These are phyloP conservation scores for Nylanderia fulva DNA, from an alignment of 1,140 invertebrate species.

Conservation along the genomic window DNA sequence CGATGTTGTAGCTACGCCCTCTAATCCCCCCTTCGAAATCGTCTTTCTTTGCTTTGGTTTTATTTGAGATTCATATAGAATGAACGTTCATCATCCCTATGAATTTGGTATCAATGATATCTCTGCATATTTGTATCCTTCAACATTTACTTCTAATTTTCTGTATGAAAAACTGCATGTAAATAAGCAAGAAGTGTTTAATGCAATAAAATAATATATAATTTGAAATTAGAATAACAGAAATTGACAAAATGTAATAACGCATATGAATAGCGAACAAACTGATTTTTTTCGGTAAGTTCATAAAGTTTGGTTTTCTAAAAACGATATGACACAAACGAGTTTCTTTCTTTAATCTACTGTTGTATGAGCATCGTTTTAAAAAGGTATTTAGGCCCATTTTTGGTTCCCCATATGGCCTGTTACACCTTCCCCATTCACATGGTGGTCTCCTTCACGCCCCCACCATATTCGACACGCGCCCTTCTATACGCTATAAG, in stretches of 20 bases:
- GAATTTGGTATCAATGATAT: slow-evolving; percentile 60
- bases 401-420: slow-evolving; percentile 77
- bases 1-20: slow-evolving; percentile 82
- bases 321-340: not conserved
- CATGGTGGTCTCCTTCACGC: slow-evolving; percentile 80
- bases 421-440: slow-evolving; percentile 60
- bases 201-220: not conserved
- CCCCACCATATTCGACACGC: slow-evolving; percentile 85
- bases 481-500: slow-evolving; percentile 82
- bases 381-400: slow-evolving; percentile 85
- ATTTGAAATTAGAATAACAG: not conserved
- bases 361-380: slow-evolving; percentile 80
- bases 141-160: not conserved
- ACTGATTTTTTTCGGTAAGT: not conserved
- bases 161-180: not conserved
- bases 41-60: slow-evolving; percentile 79
- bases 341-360: slow-evolving; percentile 73
- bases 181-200: not conserved
- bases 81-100: slow-evolving; percentile 80
- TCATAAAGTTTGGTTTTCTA: not conserved
- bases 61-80: slow-evolving; percentile 79
- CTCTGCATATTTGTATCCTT: not conserved
- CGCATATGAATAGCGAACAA: not conserved
- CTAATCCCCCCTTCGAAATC: slow-evolving; percentile 75
- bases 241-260: not conserved